Base-by-base conservation (phyloP, 2,113 vertebrate species). In the Pholis gunnellus region DNA sequence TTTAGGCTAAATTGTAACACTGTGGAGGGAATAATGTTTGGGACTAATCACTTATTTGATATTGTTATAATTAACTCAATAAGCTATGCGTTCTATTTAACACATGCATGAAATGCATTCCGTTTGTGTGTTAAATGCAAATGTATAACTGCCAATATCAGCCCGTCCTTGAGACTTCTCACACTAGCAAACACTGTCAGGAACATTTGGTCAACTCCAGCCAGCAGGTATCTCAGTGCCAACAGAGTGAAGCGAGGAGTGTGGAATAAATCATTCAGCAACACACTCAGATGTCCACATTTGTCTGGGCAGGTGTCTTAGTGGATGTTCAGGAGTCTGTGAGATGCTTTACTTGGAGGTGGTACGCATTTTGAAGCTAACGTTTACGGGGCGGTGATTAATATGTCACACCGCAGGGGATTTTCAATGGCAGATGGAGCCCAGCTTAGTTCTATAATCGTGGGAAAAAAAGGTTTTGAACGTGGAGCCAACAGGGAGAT, bases 181-280 rank as follows among this genome's bases (percentile, higher is more conserved):
- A 40, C 50, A 74, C 74, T 52, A 82, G 87, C 75, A 72, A 72
- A 25, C 79, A 64, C 4, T 34, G 74, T 78, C 75, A 15, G 57
- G 73, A 75, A 78, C 70, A 89, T 74, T 81, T 73, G 69, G 79
- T 48, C 54, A 76, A 27, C 74, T 76, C 56, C 27, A 69, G 60
- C 61, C 68, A 18, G 81, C 78, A 70, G 67, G 46, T 72, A 78
- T 74, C 70, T 52, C 54, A 42, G 36, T 11, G 29, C 10, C 34
- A 63, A 81, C 42, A 73, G 50, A 71, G 42, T 31, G 63, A 65
- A 76, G 70, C 54, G 18, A 57, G 27, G 56, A 66, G 20, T 22
- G 52, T 36, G 65, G 40, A 72, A 52, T 38, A 79, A 60, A 57
- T 15, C 48, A 44, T 31, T 38, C 50, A 29, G 36, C 79, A 31